Percentiles rank a stretch among this genome's conserved stretches.
These are phyloP conservation scores for Hesperia comma DNA, from an alignment of 2,888 invertebrate species.

Conservation along the genomic window DNA sequence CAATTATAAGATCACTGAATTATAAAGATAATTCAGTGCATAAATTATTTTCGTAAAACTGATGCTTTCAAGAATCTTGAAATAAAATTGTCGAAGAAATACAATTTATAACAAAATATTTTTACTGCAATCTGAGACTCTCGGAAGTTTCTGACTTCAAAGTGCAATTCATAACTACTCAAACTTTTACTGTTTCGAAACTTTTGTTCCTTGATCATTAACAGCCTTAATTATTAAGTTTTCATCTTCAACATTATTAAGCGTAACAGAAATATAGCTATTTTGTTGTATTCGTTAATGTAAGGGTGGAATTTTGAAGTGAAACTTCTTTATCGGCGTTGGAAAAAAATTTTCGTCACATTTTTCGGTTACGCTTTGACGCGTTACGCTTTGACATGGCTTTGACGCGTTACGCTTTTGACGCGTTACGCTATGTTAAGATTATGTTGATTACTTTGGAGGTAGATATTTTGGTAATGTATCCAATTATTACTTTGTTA, in stretches of 20 bases:
- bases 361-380: no score
- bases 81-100: constrained; percentile 10
- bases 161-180: constrained; percentile 21
- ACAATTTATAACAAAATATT: constrained; percentile 13
- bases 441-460: no score
- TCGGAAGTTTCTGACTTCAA: constrained; percentile 8
- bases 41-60: neutral
- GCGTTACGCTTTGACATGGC: no score
- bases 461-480: no score
- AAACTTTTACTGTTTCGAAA: neutral
- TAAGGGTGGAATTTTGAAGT: neutral
- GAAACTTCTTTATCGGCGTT: no score
- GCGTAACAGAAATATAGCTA: neutral
- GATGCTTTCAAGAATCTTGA: constrained; percentile 12
- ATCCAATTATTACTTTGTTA: no score
- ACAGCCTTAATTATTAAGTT: constrained; percentile 2
- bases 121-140: constrained; percentile 14
- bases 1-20: no score
- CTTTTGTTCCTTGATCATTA: neutral
- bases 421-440: no score
- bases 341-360: no score
- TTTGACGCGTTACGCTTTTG: no score
- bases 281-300: no score
- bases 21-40: no score
- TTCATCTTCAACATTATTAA: neutral